Evolutionary conservation across 2,797 vertebrate genomes (phyloP).

Genomic region (Sebastes diploproa): DNA sequence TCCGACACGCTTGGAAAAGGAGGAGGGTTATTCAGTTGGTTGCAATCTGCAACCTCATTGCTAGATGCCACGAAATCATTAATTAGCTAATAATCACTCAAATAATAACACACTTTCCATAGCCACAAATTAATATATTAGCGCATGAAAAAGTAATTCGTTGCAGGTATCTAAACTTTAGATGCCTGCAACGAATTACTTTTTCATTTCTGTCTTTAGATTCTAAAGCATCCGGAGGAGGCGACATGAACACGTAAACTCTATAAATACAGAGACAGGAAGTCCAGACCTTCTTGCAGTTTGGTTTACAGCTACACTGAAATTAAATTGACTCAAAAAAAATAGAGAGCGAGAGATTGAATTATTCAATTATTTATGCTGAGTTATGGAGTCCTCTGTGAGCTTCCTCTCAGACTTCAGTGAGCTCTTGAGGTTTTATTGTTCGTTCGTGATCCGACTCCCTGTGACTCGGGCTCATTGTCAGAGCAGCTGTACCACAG

Average conservation of each 20-base stretch:
- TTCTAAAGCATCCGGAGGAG: not conserved
- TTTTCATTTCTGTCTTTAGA: too few relatives aligned
- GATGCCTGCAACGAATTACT: too few relatives aligned
- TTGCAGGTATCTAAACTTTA: too few relatives aligned
- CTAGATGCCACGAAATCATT: too few relatives aligned
- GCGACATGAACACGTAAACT: not conserved
- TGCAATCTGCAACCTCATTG: too few relatives aligned
- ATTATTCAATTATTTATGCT: not conserved
- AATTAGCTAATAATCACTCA: too few relatives aligned
- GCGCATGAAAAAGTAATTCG: too few relatives aligned
- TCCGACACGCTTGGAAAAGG: too few relatives aligned
- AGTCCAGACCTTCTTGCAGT: too few relatives aligned
- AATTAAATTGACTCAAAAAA: not conserved
- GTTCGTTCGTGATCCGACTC: not conserved
- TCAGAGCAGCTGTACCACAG: not conserved
- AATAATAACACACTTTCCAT: too few relatives aligned
- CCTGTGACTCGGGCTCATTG: not conserved
- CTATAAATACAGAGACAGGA: not conserved
- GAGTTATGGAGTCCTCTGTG: not conserved
- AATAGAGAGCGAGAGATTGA: not conserved
- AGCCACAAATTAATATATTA: too few relatives aligned
- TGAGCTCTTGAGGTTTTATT: not conserved
- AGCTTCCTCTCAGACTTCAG: not conserved
- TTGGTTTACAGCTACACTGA: not conserved
- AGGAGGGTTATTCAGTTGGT: too few relatives aligned